Conservation (phyloP, 2,797 vertebrate species). For the Channallabes apus region DNA sequence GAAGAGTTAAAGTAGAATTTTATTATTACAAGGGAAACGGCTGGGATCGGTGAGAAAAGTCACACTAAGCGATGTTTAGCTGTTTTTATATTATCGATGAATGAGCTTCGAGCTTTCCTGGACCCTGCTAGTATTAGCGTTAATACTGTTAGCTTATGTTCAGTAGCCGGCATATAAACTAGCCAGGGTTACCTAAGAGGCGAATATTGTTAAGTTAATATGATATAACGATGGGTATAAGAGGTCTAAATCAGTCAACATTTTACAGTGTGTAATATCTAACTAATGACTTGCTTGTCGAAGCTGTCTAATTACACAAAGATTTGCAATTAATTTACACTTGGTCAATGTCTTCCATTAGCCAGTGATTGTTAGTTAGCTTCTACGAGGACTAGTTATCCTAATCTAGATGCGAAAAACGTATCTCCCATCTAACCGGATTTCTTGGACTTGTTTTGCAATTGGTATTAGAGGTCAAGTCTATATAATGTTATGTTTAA, state of each 20-base stretch:
- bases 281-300: background rate
- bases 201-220: background rate
- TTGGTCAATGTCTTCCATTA: background rate
- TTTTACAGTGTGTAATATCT: background rate
- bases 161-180: background rate
- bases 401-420: background rate
- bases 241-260: background rate
- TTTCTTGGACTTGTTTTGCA: background rate
- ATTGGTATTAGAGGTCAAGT: background rate
- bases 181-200: background rate
- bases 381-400: background rate
- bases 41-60: background rate
- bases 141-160: background rate
- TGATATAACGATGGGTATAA: background rate
- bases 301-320: background rate
- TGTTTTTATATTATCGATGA: background rate
- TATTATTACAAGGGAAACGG: background rate
- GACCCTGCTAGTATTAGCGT: background rate
- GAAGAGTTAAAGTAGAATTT: background rate
- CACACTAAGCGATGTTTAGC: background rate
- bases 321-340: background rate
- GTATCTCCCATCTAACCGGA: background rate
- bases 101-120: background rate
- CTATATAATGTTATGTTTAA: background rate
- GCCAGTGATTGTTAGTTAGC: background rate